A percentile compares a stretch with the other conserved stretches of the same genome.
Conservation (phyloP, 2,113 vertebrate genomes). For the Odontophorus gujanensis region DNA sequence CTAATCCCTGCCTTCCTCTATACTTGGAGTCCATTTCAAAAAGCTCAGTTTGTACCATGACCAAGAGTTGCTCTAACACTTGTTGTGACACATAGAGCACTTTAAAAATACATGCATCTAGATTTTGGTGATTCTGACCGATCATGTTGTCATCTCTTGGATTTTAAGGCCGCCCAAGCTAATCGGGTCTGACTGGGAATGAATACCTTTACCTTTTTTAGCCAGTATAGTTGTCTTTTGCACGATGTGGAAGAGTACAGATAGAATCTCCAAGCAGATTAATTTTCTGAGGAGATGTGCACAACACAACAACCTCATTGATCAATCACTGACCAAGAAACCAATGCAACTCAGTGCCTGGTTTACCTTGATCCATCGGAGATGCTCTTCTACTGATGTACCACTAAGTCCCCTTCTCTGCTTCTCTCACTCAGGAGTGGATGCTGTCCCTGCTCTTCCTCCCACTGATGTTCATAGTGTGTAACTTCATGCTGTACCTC, state of each 20-base stretch:
- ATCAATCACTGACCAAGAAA: rapidly evolving
- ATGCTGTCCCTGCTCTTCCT: constrained; percentile 58
- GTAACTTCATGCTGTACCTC: rapidly evolving
- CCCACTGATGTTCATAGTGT: neutral
- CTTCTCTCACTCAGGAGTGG: constrained; percentile 63
- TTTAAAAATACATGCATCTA: neutral
- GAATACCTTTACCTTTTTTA: rapidly evolving
- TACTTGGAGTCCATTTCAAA: neutral
- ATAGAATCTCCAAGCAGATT: neutral
- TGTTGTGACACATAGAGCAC: neutral
- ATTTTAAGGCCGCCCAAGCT: neutral
- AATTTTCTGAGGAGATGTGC: neutral
- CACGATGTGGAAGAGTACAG: neutral
- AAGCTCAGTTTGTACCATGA: neutral
- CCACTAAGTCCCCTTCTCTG: neutral
- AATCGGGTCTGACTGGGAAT: neutral
- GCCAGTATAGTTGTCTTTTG: neutral
- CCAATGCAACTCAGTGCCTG: rapidly evolving
- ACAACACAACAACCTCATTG: neutral
- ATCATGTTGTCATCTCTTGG: neutral
- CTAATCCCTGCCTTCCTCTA: neutral
- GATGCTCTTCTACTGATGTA: rapidly evolving
- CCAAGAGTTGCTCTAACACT: constrained; percentile 45
- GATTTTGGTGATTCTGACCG: neutral
- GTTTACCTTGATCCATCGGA: rapidly evolving